phyloP scores from a whole-genome alignment of 2,797 vertebrate species.

The Phaenicophaeus curvirostris region DNA sequence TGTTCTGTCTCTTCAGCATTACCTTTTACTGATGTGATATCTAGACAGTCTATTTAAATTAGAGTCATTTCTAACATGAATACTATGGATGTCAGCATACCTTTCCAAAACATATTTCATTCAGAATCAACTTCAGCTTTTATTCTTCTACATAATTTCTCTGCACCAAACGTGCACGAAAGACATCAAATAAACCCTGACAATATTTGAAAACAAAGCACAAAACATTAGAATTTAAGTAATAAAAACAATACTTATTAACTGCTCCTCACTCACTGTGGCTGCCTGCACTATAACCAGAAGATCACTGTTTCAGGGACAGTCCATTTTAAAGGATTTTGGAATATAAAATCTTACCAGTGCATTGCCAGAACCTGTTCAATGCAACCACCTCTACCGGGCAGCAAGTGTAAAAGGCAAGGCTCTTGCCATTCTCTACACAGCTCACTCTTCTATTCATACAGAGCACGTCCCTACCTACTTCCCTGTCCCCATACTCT shows the following conservation, averaged over 20 bases:
- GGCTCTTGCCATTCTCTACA: not conserved
- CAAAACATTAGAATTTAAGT: not conserved
- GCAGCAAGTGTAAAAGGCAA: not conserved
- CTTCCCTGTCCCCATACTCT: not conserved
- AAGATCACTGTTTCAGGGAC: not conserved
- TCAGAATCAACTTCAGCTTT: not conserved
- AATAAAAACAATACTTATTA: not conserved
- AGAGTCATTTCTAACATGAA: not conserved
- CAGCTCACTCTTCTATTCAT: not conserved
- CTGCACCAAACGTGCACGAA: not conserved
- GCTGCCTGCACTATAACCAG: not conserved
- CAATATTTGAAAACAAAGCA: not conserved
- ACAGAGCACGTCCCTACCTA: rapidly evolving
- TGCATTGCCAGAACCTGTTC: not conserved
- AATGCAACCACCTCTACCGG: not conserved
- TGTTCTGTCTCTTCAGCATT: not conserved
- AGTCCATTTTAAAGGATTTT: not conserved
- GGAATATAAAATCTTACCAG: not conserved
- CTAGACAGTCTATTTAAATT: not conserved
- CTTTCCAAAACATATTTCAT: not conserved
- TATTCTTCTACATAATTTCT: not conserved
- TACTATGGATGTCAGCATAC: not conserved
- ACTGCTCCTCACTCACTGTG: rapidly evolving
- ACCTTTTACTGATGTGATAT: not conserved
- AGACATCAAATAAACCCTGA: not conserved